phyloP scores from a whole-genome alignment of 2,113 vertebrate species.

The Buteo buteo region DNA sequence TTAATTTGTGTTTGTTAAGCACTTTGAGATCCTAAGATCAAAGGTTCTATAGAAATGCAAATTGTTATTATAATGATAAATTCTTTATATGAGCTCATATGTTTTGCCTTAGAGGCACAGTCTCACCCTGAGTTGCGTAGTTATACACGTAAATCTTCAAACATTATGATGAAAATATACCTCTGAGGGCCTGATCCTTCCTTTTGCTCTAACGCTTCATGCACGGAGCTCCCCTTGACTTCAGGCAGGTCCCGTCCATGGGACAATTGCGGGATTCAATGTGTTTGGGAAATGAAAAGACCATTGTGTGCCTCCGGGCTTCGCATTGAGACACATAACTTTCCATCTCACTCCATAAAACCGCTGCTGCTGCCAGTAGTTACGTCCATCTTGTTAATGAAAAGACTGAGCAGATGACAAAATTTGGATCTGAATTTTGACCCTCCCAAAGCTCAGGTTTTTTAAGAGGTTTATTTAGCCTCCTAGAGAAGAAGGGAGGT shows the following conservation, averaged over 20 bases:
- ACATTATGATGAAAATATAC: slow-evolving; percentile 1
- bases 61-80: slow-evolving; percentile 62
- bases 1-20: slow-evolving; percentile 47
- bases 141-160: slow-evolving; percentile 45
- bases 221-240: background rate
- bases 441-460: background rate
- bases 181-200: background rate
- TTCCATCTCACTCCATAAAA: background rate
- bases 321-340: background rate
- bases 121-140: slow-evolving; percentile 50
- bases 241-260: background rate
- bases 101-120: slow-evolving; percentile 48
- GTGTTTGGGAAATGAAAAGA: background rate
- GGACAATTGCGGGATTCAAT: background rate
- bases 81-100: slow-evolving; percentile 58
- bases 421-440: background rate
- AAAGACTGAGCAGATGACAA: background rate
- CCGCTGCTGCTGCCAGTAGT: background rate
- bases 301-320: background rate
- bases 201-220: background rate
- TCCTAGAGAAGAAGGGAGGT: background rate
- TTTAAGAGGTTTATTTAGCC: background rate
- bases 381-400: background rate
- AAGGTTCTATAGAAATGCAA: slow-evolving; percentile 61
- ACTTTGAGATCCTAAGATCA: slow-evolving; percentile 61